Evolutionary conservation across 1,140 invertebrate genomes (phyloP).

Genomic region (Babylonia areolata): DNA sequence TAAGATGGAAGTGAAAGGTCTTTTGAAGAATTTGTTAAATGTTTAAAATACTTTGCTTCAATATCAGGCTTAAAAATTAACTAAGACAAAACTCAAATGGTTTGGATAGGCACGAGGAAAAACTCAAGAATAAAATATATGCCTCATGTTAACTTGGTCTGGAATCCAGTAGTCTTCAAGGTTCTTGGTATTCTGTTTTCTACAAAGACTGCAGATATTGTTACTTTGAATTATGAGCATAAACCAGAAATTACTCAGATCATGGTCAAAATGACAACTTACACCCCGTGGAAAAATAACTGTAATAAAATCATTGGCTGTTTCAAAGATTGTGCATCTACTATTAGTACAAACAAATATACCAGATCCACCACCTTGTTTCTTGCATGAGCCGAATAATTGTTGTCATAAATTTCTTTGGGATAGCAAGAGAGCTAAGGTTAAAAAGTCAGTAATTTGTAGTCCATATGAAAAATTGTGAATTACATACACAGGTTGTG

Average conservation of each 20-base stretch:
- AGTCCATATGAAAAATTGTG: background rate
- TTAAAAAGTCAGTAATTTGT: background rate
- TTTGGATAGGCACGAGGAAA: background rate
- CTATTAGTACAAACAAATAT: background rate
- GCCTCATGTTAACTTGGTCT: background rate
- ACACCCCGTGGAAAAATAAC: background rate
- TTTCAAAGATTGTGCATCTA: background rate
- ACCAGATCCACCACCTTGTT: background rate
- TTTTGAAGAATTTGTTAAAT: background rate
- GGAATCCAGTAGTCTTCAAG: constrained; percentile 7
- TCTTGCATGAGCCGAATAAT: background rate
- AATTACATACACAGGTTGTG: too few species aligned
- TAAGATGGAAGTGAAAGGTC: constrained; percentile 32
- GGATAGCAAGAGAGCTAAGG: background rate
- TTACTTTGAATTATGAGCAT: background rate
- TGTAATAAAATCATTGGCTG: background rate
- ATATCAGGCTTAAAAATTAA: constrained; percentile 24
- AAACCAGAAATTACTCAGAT: background rate
- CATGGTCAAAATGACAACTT: background rate
- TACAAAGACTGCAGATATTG: background rate
- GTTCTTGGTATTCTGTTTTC: constrained; percentile 16
- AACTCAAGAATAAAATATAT: background rate
- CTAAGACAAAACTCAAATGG: constrained; percentile 1
- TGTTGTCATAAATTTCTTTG: background rate
- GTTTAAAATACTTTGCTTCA: background rate